Base-by-base conservation (phyloP, 2,888 invertebrate genomes). In the Nymphalis polychloros region DNA sequence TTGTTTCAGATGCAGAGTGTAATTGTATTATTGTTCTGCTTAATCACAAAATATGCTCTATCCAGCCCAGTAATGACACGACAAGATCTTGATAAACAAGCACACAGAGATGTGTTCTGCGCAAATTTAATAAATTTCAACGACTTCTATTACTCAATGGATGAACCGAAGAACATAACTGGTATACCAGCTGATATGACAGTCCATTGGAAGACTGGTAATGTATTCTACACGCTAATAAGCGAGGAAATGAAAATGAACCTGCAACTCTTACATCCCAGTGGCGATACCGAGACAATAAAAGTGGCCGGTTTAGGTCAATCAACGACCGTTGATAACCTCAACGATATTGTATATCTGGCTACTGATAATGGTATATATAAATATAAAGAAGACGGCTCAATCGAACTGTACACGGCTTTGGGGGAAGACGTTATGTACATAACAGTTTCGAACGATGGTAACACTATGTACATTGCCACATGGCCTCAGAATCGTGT, bases 401-500 rank as follows among this genome's bases (percentile, higher is more conserved):
- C 86, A 6, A 80, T 85, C 6, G 88, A 89, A 72, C 72, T 86
- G 0, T 89, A 83, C 46, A 79, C 89, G 10, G 91, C 88, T 71
- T 76, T 85, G 35, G 89, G 89, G 2, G 90, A 91, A 81, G 92
- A 92, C 68, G 88, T 92, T 0, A 92, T 92, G 92, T 92, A 92
- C 67, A 77, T 88, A 10, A 86, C 91, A 0, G 83, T 88, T 0
- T 84, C 81, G 0, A 84, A 77, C 35, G 89, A 91, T 67, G 92
- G 91, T 0, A 70, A 69, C 0, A 75, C 79, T 0, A 87, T 92
- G 85, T 92, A 87, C 16, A 86, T 90, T 66, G 91, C 92, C 0
- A 92, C 92, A 0, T 92, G 90, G 90, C 92, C 92, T 0, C 91
- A 92, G 50, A 92, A 92, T 69, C 76, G 90, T 16, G 92, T 92